Conservation (phyloP, 2,888 invertebrate genomes). For the Cataglyphis albicans region DNA sequence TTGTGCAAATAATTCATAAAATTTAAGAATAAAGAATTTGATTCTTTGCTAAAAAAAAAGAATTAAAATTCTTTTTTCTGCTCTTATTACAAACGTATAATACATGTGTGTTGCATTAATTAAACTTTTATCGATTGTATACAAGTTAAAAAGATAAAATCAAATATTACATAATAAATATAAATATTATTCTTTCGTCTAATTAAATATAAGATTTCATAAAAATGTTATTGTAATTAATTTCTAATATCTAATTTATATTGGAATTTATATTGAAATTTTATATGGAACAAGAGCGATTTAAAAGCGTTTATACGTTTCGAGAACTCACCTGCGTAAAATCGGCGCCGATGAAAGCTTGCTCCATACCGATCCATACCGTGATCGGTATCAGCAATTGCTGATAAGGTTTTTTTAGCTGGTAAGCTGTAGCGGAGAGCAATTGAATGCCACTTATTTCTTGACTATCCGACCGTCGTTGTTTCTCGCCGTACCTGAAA, state of each 20-base stretch:
- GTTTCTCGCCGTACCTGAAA: constrained; percentile 94
- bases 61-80: not conserved
- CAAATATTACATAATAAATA: not conserved
- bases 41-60: not conserved
- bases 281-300: not conserved
- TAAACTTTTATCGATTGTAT: not conserved
- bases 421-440: constrained; percentile 95
- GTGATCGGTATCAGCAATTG: constrained; percentile 97
- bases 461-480: constrained; percentile 91
- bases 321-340: constrained; percentile 90
- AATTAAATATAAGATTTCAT: not conserved
- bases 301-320: constrained; percentile 11
- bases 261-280: not conserved
- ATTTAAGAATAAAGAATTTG: not conserved
- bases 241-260: not conserved
- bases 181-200: not conserved
- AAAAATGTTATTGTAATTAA: not conserved
- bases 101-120: not conserved
- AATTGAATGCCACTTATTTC: constrained; percentile 93
- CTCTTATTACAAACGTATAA: not conserved
- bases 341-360: constrained; percentile 97
- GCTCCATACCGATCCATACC: constrained; percentile 98
- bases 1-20: not conserved
- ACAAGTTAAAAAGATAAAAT: not conserved
- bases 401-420: constrained; percentile 96